Conservation (phyloP, 2,888 invertebrate species). For the Caenorhabditis afra region DNA sequence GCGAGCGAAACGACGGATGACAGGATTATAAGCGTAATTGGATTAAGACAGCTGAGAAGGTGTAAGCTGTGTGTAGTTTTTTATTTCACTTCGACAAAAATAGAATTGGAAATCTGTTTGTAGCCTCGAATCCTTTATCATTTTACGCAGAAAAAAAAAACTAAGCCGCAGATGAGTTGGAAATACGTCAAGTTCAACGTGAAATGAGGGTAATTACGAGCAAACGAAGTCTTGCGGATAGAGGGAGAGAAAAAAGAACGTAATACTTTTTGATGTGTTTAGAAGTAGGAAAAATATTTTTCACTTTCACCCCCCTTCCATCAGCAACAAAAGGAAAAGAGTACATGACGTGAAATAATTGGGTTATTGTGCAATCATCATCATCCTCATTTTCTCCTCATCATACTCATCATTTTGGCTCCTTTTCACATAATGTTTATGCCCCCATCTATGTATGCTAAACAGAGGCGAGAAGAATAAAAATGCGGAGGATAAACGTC, state of each 20-base stretch:
- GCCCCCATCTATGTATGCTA: not conserved
- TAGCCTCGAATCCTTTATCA: no score
- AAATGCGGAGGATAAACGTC: conserved; percentile 12
- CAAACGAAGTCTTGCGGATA: not conserved
- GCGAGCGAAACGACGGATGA: conserved; percentile 1
- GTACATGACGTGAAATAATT: conserved; percentile 55
- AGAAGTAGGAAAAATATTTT: not conserved
- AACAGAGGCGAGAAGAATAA: not conserved
- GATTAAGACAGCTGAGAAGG: not conserved
- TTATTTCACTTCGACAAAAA: conserved; percentile 19
- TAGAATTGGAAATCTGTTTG: not conserved
- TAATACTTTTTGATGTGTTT: conserved; percentile 6
- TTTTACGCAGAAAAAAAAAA: no score
- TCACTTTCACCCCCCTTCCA: not conserved
- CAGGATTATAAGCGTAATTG: conserved; percentile 44
- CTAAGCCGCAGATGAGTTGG: not conserved
- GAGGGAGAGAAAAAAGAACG: conserved; percentile 4
- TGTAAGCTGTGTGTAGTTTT: not conserved
- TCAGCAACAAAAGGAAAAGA: conserved; percentile 1
- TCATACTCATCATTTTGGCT: conserved; percentile 7
- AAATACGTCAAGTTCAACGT: conserved; percentile 15
- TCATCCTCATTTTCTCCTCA: conserved; percentile 10
- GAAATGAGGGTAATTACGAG: conserved; percentile 19
- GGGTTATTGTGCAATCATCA: conserved; percentile 39
- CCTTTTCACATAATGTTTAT: not conserved